Conservation (phyloP, 1,140 invertebrate genomes). For the Sinonovacula constricta region DNA sequence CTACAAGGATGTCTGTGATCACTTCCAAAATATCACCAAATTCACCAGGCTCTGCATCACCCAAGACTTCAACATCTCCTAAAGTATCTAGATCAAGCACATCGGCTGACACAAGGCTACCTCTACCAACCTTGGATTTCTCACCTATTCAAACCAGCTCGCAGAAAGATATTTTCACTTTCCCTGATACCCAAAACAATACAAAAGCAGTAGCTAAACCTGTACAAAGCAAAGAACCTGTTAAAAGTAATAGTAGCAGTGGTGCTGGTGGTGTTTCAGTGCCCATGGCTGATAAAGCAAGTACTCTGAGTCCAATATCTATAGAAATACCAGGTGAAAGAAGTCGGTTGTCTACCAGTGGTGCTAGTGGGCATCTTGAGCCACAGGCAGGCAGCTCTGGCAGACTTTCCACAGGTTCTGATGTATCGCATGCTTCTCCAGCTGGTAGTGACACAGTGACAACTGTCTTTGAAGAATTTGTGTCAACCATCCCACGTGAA, state of each 20-base stretch:
- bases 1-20: too few relatives aligned
- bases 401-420: neutral
- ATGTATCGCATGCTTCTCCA: conserved; percentile 18
- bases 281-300: too few relatives aligned
- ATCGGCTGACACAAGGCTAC: conserved; percentile 7
- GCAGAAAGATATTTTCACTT: conserved; percentile 3
- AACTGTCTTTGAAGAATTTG: conserved; percentile 50
- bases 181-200: neutral
- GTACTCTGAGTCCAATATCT: too few relatives aligned
- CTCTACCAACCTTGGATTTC: conserved; percentile 40
- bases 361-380: too few relatives aligned
- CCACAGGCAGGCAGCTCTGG: too few relatives aligned
- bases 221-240: conserved; percentile 4
- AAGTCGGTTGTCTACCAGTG: too few relatives aligned
- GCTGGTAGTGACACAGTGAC: conserved; percentile 45
- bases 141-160: conserved; percentile 29
- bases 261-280: neutral
- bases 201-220: neutral
- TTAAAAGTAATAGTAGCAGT: neutral
- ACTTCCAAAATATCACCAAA: too few relatives aligned
- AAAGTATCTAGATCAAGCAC: neutral
- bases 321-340: too few relatives aligned
- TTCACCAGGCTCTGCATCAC: too few relatives aligned
- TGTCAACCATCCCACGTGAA: conserved; percentile 33
- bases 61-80: too few relatives aligned